Evolutionary conservation across 2,888 invertebrate genomes (phyloP).

Genomic region (Pseudeuparius sepicola): DNA sequence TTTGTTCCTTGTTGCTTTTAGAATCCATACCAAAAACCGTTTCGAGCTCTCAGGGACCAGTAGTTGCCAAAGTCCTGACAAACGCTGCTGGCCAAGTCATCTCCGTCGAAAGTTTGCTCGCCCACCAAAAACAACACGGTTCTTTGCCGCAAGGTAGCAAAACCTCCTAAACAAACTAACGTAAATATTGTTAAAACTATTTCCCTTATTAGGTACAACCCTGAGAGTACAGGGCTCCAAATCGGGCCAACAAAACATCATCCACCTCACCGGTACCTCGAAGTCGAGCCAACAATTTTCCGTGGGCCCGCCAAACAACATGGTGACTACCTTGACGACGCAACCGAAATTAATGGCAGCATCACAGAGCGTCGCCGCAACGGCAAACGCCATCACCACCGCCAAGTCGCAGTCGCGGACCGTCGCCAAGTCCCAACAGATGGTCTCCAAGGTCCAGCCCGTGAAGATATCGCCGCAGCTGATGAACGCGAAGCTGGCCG

Average conservation of each 20-base stretch:
- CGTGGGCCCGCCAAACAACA: constrained; percentile 43
- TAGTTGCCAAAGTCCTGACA: constrained; percentile 64
- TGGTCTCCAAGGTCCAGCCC: constrained; percentile 32
- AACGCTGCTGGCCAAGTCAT: constrained; percentile 54
- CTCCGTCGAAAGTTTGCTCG: constrained; percentile 48
- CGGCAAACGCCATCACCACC: constrained; percentile 26
- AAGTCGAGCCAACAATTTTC: constrained; percentile 40
- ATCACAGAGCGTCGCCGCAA: constrained; percentile 29
- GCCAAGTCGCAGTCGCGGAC: constrained; percentile 23
- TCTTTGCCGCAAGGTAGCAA: constrained; percentile 43
- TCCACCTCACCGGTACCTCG: constrained; percentile 40
- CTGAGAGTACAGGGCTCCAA: constrained; percentile 41
- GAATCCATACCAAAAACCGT: constrained; percentile 40
- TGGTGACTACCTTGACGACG: constrained; percentile 35
- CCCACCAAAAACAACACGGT: constrained; percentile 43
- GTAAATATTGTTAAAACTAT: no score
- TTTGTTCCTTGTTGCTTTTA: constrained; percentile 20
- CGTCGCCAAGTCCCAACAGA: constrained; percentile 18
- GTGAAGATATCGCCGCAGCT: constrained; percentile 38
- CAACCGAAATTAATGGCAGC: constrained; percentile 37
- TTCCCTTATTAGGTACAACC: constrained; percentile 40
- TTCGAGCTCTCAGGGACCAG: constrained; percentile 42
- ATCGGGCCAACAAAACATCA: constrained; percentile 41
- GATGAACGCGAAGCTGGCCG: constrained; percentile 35
- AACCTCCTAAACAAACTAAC: no score